Evolutionary conservation across 2,797 vertebrate species (phyloP), one percentile per base, ranked within the genome.

Genomic region (Phaenicophaeus curvirostris): DNA sequence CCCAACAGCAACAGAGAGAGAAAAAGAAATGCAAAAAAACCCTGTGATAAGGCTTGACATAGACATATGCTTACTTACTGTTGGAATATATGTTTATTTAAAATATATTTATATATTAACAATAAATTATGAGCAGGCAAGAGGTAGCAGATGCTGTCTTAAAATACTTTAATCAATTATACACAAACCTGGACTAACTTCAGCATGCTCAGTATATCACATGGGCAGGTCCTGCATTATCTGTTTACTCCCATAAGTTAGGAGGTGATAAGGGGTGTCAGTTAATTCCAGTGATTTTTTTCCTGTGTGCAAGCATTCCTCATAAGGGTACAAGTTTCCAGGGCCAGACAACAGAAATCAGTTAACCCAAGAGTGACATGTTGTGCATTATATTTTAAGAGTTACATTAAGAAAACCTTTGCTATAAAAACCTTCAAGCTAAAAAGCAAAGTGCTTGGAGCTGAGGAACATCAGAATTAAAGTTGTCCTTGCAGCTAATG

Each of bases 401-500:
- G 51, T 18, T 87, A 18, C 8, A 48, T 44, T 44, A 88, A 78
- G 58, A 84, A 93, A 86, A 55, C 6, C 15, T 93, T 58, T 61
- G 39, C 57, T 73, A 44, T 14, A 48, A 66, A 85, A 90, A 42
- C 9, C 74, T 51, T 67, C 27, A 50, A 71, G 55, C 54, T 51
- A 77, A 42, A 75, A 94, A 77, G 82, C n/a, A 33, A 77, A 92
- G 46, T 17, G 41, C 54, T 61, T 5, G 1, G 57, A 91, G 24
- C 21, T 51, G 69, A 86, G 62, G 91, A 93, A 84, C 31, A 79
- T 66, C 48, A 78, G 83, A 88, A 78, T 88, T 73, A 79, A 88
- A 39, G 77, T 27, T 79, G 66, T 85, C 65, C 85, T 96, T 96
- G 88, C 67, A 94, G 79, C 80, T 88, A 88, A 78, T 59, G 69